Percentiles rank a stretch among this genome's conserved stretches.
Evolutionary conservation across 2,113 vertebrate genomes (phyloP).

Genomic region (Eurystomus gularis): DNA sequence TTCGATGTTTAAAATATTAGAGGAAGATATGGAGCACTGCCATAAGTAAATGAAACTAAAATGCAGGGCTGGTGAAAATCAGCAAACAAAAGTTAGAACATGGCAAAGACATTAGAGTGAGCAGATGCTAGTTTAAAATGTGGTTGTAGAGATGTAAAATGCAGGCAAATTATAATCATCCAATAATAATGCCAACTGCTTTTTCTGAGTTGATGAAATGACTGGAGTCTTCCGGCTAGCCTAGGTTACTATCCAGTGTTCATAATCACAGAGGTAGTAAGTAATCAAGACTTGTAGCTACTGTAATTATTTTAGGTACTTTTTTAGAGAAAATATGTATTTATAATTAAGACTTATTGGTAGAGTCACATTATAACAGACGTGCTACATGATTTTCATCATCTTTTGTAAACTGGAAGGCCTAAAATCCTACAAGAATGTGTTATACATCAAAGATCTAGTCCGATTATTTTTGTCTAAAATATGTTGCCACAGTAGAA

Average conservation of each 20-base stretch:
- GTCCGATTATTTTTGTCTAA: not conserved
- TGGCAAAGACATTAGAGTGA: not conserved
- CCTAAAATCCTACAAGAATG: not conserved
- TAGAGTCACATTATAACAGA: not conserved
- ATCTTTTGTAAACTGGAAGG: not conserved
- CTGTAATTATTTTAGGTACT: not conserved
- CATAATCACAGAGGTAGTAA: not conserved
- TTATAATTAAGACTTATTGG: not conserved
- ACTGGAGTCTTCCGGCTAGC: not conserved
- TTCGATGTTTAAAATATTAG: not conserved
- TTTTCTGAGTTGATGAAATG: not conserved
- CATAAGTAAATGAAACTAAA: not conserved
- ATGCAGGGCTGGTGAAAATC: not conserved
- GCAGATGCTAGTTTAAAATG: not conserved
- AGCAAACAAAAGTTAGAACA: not conserved
- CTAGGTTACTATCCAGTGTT: not conserved
- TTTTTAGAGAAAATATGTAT: not conserved
- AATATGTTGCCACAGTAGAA: not conserved
- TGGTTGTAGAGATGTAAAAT: not conserved
- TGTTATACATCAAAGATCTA: not conserved
- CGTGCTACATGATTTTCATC: not conserved
- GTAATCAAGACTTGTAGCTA: not conserved
- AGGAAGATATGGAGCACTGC: not conserved
- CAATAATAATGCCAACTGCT: not conserved
- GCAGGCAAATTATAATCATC: not conserved